These are phyloP conservation scores for Butastur rufipennis DNA, from an alignment of 2,113 vertebrate species.

Conservation along the genomic window DNA sequence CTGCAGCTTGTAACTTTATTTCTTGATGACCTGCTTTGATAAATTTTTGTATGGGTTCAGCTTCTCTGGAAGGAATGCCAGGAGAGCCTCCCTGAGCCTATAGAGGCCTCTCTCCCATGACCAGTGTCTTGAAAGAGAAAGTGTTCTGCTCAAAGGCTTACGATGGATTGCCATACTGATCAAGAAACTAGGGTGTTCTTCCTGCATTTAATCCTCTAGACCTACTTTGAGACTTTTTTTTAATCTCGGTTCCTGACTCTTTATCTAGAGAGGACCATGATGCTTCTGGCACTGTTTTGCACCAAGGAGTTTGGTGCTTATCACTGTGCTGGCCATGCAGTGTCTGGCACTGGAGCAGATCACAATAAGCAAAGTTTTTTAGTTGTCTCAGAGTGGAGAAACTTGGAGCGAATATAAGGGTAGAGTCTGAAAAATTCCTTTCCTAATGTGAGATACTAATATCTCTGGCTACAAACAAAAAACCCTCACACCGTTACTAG, in stretches of 20 bases:
- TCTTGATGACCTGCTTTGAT: background rate
- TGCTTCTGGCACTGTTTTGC: background rate
- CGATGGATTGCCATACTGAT: background rate
- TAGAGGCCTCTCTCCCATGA: rapidly evolving
- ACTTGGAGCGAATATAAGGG: background rate
- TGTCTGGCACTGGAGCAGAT: background rate
- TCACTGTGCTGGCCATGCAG: background rate
- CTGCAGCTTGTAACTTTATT: background rate
- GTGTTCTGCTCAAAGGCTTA: background rate
- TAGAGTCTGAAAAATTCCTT: background rate
- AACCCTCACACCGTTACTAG: rapidly evolving
- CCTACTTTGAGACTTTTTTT: background rate
- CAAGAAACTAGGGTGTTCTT: background rate
- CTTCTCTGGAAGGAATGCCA: background rate
- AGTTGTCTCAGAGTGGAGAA: background rate
- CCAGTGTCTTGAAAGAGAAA: background rate
- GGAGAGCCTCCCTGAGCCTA: background rate
- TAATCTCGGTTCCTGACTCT: background rate
- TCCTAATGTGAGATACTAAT: background rate
- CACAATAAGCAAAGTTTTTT: background rate
- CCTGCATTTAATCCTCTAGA: background rate
- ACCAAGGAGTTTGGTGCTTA: background rate
- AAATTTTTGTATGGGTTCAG: background rate
- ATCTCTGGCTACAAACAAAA: background rate
- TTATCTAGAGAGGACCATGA: background rate